These are phyloP conservation scores for Aculops lycopersici DNA, from an alignment of 1,140 invertebrate species.

Conservation along the genomic window DNA sequence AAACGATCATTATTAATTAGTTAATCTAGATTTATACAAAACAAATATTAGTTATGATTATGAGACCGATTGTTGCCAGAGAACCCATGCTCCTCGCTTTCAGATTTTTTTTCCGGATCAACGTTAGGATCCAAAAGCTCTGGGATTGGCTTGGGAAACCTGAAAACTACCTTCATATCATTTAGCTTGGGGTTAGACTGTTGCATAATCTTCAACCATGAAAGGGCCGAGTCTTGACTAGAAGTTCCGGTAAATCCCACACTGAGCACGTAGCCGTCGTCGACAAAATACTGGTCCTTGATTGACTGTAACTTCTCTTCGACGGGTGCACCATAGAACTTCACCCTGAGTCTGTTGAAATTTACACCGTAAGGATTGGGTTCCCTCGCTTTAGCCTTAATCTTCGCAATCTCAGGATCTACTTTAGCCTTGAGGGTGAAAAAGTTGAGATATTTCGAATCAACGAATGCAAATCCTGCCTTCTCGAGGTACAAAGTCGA, in stretches of 20 bases:
- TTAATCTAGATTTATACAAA: too few species aligned
- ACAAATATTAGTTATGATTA: too few species aligned
- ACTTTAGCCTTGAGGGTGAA: constrained; percentile 40
- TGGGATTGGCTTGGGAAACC: background rate
- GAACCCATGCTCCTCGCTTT: too few species aligned
- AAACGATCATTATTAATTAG: too few species aligned
- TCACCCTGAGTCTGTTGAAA: constrained; percentile 17
- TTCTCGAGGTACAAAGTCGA: constrained; percentile 55
- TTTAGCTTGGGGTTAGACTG: background rate
- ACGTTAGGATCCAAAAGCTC: too few species aligned
- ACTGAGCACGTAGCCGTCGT: constrained; percentile 57
- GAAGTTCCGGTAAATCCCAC: constrained; percentile 49
- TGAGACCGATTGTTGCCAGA: too few species aligned
- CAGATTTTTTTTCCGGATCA: too few species aligned
- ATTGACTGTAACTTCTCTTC: constrained; percentile 12
- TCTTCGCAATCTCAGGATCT: constrained; percentile 13
- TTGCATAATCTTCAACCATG: constrained; percentile 50
- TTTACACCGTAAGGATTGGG: constrained; percentile 19
- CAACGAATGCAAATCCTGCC: constrained; percentile 43
- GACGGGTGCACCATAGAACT: constrained; percentile 13
- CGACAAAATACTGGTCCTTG: constrained; percentile 49
- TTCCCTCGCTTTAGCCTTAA: constrained; percentile 21
- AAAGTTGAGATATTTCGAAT: constrained; percentile 38
- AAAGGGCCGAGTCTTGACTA: constrained; percentile 43
- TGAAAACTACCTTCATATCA: background rate